A percentile compares a stretch with the other conserved stretches of the same genome.
Evolutionary conservation across 2,888 invertebrate species (phyloP).

Genomic region (Bembecia ichneumoniformis): DNA sequence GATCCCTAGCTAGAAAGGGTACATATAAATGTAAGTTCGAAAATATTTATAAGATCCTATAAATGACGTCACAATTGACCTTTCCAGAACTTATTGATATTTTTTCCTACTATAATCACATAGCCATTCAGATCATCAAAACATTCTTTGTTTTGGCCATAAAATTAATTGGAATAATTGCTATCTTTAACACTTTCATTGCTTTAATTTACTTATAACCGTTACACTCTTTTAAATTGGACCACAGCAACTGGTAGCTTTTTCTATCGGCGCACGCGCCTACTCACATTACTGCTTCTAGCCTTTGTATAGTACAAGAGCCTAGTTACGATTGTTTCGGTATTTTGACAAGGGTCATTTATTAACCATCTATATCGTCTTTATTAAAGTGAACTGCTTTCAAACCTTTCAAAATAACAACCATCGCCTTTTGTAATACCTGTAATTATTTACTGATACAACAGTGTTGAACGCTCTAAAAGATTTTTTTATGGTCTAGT

Average conservation of each 20-base stretch:
- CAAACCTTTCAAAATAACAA: slow-evolving; percentile 9
- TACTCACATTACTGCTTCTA: slow-evolving; percentile 40
- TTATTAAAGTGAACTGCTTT: slow-evolving; percentile 41
- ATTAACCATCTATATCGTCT: slow-evolving; percentile 44
- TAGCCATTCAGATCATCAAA: too few species aligned
- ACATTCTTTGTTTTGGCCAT: too few species aligned
- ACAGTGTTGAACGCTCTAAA: too few species aligned
- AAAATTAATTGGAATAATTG: too few species aligned
- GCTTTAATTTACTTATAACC: not conserved
- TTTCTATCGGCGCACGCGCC: slow-evolving; percentile 57
- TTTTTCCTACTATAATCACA: too few species aligned
- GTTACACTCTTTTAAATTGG: slow-evolving; percentile 19
- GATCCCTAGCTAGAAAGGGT: too few species aligned
- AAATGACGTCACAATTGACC: too few species aligned
- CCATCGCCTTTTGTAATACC: not conserved
- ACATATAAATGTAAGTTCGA: too few species aligned
- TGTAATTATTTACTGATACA: not conserved
- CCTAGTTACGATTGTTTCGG: slow-evolving; percentile 65
- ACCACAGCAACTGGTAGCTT: slow-evolving; percentile 51
- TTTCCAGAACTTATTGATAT: too few species aligned
- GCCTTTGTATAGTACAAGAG: slow-evolving; percentile 62
- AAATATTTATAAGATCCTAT: too few species aligned
- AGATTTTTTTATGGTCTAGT: too few species aligned
- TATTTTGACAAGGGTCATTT: slow-evolving; percentile 68
- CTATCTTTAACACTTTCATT: too few species aligned